phyloP scores from a whole-genome alignment of 1,140 invertebrate species.

The Drosophila repletoides region DNA sequence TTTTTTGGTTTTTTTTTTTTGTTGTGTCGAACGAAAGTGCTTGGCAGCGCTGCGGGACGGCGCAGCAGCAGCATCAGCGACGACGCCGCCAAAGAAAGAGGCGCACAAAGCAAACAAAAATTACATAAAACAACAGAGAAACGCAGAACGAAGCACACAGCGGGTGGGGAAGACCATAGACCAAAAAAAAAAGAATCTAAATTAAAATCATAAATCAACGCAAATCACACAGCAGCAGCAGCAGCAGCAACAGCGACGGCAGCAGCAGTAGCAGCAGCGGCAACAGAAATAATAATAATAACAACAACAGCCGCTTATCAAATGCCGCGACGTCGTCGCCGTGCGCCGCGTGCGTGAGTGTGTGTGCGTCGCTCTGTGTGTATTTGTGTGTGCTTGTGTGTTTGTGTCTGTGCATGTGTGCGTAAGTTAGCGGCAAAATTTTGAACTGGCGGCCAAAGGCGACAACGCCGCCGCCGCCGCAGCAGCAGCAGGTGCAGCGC shows the following conservation, averaged over 20 bases:
- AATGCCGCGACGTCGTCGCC: slow-evolving; percentile 70
- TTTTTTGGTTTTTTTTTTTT: slow-evolving; percentile 39
- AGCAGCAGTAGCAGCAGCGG: not conserved
- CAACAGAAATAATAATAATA: slow-evolving; percentile 8
- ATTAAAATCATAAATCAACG: slow-evolving; percentile 48
- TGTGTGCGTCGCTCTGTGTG: slow-evolving; percentile 21
- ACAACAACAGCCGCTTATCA: slow-evolving; percentile 45
- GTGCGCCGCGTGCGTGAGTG: slow-evolving; percentile 62
- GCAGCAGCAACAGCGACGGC: not conserved
- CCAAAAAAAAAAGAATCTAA: slow-evolving; percentile 34
- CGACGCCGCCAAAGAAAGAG: slow-evolving; percentile 9
- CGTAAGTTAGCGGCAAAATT: slow-evolving; percentile 42
- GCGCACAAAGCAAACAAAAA: slow-evolving; percentile 33
- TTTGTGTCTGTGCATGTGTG: slow-evolving; percentile 20
- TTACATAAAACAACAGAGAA: slow-evolving; percentile 52
- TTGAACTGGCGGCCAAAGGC: slow-evolving; percentile 79
- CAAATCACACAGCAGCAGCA: slow-evolving; percentile 20
- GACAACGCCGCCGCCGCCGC: slow-evolving; percentile 60
- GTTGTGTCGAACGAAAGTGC: slow-evolving; percentile 14
- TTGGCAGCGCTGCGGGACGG: slow-evolving; percentile 32
- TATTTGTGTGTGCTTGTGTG: slow-evolving; percentile 13
- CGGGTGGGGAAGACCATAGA: not conserved
- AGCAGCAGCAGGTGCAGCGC: slow-evolving; percentile 47
- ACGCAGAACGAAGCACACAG: slow-evolving; percentile 3
- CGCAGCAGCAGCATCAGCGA: slow-evolving; percentile 10